Base-by-base conservation (phyloP, 2,797 vertebrate genomes). In the Chrysolophus pictus region DNA sequence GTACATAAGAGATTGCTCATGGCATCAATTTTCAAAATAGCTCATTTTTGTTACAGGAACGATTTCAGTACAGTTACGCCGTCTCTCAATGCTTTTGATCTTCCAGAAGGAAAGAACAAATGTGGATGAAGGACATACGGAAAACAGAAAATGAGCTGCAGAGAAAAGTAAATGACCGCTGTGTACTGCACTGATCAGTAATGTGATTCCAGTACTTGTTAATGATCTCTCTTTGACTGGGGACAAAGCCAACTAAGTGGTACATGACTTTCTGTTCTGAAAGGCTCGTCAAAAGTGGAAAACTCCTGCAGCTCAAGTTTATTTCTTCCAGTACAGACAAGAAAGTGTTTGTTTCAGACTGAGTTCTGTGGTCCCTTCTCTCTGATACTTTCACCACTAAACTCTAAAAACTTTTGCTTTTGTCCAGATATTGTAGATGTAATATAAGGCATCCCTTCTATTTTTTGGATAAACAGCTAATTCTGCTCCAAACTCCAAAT, bases 181-280 rank as follows among this genome's bases (percentile, higher is more conserved):
- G 21, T 2, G 2, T n/a, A 55, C 19, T 14, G 23, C 4, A 2
- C 19, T 67, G 78, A 63, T 73, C 13, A 59, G 70, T 64, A 90
- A 47, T 39, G 70, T 8, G 55, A 90, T 60, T 64, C 78, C 81
- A 81, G 14, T 11, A 71, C 35, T 87, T 9, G 4, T 76, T 76
- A 94, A 82, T 68, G 19, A 88, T 33, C 47, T 44, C 28, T 35
- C 46, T 95, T 46, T 67, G 59, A 78, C 60, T 76, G 75, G 19
- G 9, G 81, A 91, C 47, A 92, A 88, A 67, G 71, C 56, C 87
- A 96, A 90, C 23, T n/a, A 91, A 91, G 31, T 37, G n/a, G 47
- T 65, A 76, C 51, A 49, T 41, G 31, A 87, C 72, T 91, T 87
- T 84, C 12, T 29, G 60, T 62, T 41, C 82, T 71, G 35, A 78